Conservation (phyloP, 2,888 invertebrate species). For the Blera fallax region DNA sequence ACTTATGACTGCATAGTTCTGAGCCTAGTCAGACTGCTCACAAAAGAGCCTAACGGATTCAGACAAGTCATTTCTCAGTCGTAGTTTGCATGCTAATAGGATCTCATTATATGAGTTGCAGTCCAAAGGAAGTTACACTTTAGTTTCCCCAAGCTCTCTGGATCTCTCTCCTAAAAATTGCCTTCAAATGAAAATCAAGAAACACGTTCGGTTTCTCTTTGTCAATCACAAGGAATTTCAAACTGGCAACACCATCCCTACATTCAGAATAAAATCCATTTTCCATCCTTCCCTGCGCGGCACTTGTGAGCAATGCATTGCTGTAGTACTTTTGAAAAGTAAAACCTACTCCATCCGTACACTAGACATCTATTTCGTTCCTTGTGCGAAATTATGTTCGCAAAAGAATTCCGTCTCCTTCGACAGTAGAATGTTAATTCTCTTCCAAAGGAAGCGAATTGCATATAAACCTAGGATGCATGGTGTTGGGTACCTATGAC, state of each 20-base stretch:
- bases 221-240: not conserved
- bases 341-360: not conserved
- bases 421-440: slow-evolving; percentile 1
- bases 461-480: slow-evolving; percentile 3
- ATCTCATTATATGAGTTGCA: no score
- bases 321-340: not conserved
- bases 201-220: no score
- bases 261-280: not conserved
- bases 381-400: slow-evolving; percentile 17
- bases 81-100: no score
- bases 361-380: not conserved
- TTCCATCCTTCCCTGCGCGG: not conserved
- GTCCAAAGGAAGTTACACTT: no score
- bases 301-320: not conserved
- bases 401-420: slow-evolving; percentile 3
- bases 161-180: no score
- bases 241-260: slow-evolving; percentile 7
- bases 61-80: no score
- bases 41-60: no score
- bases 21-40: no score
- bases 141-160: no score
- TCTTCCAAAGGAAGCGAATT: slow-evolving; percentile 3
- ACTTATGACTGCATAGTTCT: no score
- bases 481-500: not conserved
- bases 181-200: no score